Evolutionary conservation across 2,797 vertebrate species (phyloP).

Genomic region (Microctenopoma stevenorrisi): DNA sequence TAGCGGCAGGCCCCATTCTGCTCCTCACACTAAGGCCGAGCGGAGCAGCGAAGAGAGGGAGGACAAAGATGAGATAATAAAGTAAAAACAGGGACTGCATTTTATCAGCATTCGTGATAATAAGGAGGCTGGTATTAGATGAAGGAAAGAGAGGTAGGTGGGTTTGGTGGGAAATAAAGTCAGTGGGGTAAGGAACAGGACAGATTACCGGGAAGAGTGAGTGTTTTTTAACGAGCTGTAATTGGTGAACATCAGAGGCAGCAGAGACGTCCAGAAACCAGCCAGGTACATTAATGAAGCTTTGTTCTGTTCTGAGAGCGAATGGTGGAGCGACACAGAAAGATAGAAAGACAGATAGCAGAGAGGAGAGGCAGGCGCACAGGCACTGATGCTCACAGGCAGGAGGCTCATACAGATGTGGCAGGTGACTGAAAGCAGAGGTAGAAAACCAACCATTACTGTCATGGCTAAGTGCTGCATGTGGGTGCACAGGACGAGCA

Average conservation of each 20-base stretch:
- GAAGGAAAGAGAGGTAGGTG: not conserved
- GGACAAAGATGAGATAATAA: not conserved
- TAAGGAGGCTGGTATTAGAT: not conserved
- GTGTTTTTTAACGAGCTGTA: slow-evolving; percentile 53
- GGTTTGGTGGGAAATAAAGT: not conserved
- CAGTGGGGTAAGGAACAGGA: slow-evolving; percentile 16
- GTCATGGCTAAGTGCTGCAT: not conserved
- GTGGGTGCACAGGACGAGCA: not conserved
- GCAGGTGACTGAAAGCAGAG: slow-evolving; percentile 10
- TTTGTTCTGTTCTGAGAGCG: slow-evolving; percentile 58
- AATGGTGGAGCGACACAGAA: not conserved
- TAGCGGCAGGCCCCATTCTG: slow-evolving; percentile 78
- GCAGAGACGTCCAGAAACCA: slow-evolving; percentile 34
- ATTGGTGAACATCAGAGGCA: slow-evolving; percentile 62
- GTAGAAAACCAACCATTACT: not conserved
- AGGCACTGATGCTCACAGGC: not conserved
- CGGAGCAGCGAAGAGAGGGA: not conserved
- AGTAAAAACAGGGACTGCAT: not conserved
- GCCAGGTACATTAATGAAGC: slow-evolving; percentile 56
- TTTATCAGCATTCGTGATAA: not conserved
- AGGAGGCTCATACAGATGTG: not conserved
- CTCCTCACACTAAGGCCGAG: slow-evolving; percentile 30
- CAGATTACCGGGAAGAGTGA: not conserved
- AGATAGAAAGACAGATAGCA: slow-evolving; percentile 8
- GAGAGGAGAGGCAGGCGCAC: not conserved